Base-by-base conservation (phyloP, 1,140 invertebrate species). In the Drosophila watanabei region DNA sequence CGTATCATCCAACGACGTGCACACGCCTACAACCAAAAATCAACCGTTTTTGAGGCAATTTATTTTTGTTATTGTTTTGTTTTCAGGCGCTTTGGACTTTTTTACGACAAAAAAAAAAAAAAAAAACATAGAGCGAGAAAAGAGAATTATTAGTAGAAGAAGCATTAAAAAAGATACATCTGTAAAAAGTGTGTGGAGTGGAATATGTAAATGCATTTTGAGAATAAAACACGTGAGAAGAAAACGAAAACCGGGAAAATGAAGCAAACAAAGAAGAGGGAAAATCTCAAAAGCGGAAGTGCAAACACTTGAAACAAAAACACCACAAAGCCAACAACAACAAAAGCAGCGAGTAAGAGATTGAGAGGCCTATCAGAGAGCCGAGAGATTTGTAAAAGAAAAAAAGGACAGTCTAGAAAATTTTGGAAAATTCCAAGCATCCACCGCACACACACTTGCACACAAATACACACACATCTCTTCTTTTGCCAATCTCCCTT, bases 391-490 rank as follows among this genome's bases (percentile, higher is more conserved):
- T 57, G 39, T 70, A 4, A 48, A 43, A 61, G 61, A 41, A 52
- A 54, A 35, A 70, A 73, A 84, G 54, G 75, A 73, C 48, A 85
- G 66, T 57, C 62, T 59, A 79, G 60, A 75, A 64, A 72, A 76
- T 79, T 88, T 82, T 77, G 86, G 85, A 90, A 90, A 90, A 89
- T 90, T 89, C 85, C 85, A 86, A 86, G 85, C 84, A 88, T 89
- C 81, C 46, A 62, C 76, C 73, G 60, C 52, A 54, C 41, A 69
- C 78, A 61, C 61, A 43, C 24, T 32, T 32, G 10, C n/a, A 43
- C 56, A 41, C 24, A 30, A 32, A 18, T 45, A 54, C 14, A 75
- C 46, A 20, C 10, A 32, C 18, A 9, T 24, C 49, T 35, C 37
- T 51, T n/a, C 48, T 13, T 45, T 10, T 28, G 11, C 20, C 56